These are phyloP conservation scores for Archilochus colubris DNA, from an alignment of 2,113 vertebrate genomes.

Conservation along the genomic window DNA sequence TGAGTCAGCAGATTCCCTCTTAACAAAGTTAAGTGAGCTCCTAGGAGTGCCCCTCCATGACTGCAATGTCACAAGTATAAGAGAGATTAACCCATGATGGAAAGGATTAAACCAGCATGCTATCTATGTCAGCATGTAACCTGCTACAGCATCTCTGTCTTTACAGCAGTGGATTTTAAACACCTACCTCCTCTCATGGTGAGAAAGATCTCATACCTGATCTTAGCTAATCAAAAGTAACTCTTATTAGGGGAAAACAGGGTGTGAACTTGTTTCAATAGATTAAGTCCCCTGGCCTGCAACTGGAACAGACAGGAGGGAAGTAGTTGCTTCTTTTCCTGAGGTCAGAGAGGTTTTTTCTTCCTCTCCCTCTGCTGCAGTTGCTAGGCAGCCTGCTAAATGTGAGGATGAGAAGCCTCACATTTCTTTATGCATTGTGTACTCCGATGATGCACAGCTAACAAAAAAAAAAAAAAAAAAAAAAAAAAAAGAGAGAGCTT, in stretches of 20 bases:
- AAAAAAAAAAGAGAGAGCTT: neutral
- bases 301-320: neutral
- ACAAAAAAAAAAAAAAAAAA: neutral
- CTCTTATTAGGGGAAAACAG: neutral
- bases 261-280: neutral
- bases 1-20: conserved; percentile 21
- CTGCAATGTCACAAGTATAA: neutral
- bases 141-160: neutral
- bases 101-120: neutral
- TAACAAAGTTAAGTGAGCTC: neutral
- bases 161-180: neutral
- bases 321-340: neutral
- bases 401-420: neutral
- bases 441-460: neutral
- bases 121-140: neutral
- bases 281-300: neutral
- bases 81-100: neutral
- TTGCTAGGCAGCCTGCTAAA: conserved; percentile 46
- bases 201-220: neutral
- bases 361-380: neutral
- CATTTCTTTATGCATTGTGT: conserved; percentile 22
- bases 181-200: neutral
- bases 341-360: conserved; percentile 1
- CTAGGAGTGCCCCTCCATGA: neutral
- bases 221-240: neutral